Base-by-base conservation (phyloP, 2,113 vertebrate species). In the Brachyhypopomus gauderio region DNA sequence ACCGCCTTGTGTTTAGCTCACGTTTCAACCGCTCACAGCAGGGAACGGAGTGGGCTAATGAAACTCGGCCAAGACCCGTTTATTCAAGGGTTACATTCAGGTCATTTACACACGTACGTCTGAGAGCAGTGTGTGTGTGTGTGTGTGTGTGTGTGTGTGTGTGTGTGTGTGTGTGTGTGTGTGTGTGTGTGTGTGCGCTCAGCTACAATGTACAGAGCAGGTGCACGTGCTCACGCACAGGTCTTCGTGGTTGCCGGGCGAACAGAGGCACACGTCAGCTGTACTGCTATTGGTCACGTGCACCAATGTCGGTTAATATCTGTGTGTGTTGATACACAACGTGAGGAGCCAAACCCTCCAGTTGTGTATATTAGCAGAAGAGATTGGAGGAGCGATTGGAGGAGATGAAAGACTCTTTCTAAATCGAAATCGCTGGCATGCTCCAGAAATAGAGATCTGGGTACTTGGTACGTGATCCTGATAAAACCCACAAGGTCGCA, bases 361-460 rank as follows among this genome's bases (percentile, higher is more conserved):
- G 6, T 1, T 89, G 87, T 87, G 80, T 83, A 80, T 77, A 81
- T 86, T 86, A 88, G 64, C 76, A 76, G 70, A 58, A 45, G 12
- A 78, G 81, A 79, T 58, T n/a, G n/a, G n/a, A n/a, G 60, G 75
- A 71, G 75, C 75, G 77, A 72, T 77, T 62, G 83, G 71, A 67
- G 75, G 52, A 59, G 67, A 67, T 63, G 86, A 67, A 80, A 52
- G 19, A 22, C 58, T 41, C 22, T 20, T 30, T 63, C 36, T 56
- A 38, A 55, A 60, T 52, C 56, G 7, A 38, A 16, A 25, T 27
- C 69, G 22, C 41, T 58, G 22, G 5, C 27, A 30, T 72, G 30
- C 67, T 71, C 45, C 45, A 45, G 52, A 55, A 7, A 19, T 71
- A 14, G 17, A 60, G 22, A 55, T 78, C 69, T 17, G 4, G 5